Percentiles rank a stretch among this genome's conserved stretches.
Evolutionary conservation across 2,113 vertebrate species (phyloP).

Genomic region (Thamnaconus septentrionalis): DNA sequence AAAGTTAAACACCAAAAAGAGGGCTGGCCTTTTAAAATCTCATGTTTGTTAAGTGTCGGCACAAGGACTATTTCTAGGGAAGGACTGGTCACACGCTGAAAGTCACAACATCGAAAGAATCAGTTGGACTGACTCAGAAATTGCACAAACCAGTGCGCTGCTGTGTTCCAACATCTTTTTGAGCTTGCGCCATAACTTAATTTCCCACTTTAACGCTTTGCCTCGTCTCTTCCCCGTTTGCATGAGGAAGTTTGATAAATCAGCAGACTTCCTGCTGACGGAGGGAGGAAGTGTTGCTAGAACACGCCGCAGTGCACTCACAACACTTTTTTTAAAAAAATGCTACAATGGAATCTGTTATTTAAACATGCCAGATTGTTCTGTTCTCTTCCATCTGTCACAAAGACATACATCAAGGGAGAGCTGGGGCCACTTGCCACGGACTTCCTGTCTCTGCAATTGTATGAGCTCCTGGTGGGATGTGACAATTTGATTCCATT

Average conservation of each 20-base stretch:
- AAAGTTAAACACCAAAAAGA: too few relatives aligned
- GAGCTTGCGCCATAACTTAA: too few relatives aligned
- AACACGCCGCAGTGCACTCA: conserved; percentile 36
- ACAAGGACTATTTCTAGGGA: too few relatives aligned
- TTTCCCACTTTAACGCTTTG: not conserved
- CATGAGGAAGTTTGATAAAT: conserved; percentile 20
- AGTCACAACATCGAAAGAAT: too few relatives aligned
- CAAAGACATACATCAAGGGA: conserved; percentile 21
- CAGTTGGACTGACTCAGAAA: too few relatives aligned
- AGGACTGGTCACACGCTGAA: too few relatives aligned
- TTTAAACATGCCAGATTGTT: conserved; percentile 43
- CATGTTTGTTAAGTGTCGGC: too few relatives aligned
- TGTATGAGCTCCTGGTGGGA: conserved; percentile 2
- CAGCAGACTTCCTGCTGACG: conserved; percentile 51
- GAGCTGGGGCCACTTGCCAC: conserved; percentile 6
- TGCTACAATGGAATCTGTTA: conserved; percentile 51
- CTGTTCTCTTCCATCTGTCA: conserved; percentile 48
- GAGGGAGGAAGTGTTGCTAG: conserved; percentile 40
- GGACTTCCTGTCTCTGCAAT: conserved; percentile 30
- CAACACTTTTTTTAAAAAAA: conserved; percentile 47
- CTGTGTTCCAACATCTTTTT: too few relatives aligned
- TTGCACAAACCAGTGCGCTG: too few relatives aligned
- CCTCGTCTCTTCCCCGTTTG: conserved; percentile 4
- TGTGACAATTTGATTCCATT: conserved; percentile 45
- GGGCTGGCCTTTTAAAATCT: too few relatives aligned